Base-by-base conservation (phyloP, 1,140 invertebrate species). In the Lasaia peninsularis region DNA sequence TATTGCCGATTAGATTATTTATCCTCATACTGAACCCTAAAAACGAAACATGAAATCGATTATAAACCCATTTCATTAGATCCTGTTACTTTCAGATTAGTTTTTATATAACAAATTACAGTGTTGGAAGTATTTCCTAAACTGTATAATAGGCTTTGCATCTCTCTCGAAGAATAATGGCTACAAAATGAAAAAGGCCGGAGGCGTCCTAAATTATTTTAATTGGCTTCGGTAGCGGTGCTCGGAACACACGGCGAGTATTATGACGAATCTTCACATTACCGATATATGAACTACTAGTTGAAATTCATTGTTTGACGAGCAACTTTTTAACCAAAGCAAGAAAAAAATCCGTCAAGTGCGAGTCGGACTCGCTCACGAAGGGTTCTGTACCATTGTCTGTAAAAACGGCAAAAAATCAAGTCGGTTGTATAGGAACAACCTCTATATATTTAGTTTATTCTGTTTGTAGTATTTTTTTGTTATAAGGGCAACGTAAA, bases 191-290 rank as follows among this genome's bases (percentile, higher is more conserved):
- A 87, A 85, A 84, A 88, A 89, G 76, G 69, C 83, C 69, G 58
- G 71, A 67, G 79, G 85, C 85, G 75, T 84, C 77, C 86, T 83
- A 79, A 89, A 89, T 90, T 88, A 89, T 89, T 89, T 89, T 90
- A 89, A 90, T 89, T 90, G 87, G 82, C 79, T 88, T 84, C 87
- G 85, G 87, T 90, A 90, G 88, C 86, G 73, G 40, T 69, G 73
- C 62, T 62, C 37, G 10, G 7, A 44, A 68, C 32, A 35, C 54
- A 32, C 52, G 18, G 52, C 24, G 24, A 6, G 20, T 44, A 53
- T 34, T 64, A 60, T 67, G 65, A 67, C 62, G 56, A 59, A 61
- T 57, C 33, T 48, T 48, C 40, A 20, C 18, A 21, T 21, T 48
- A 48, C 40, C n/a, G 40, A 48, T 7, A n/a, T 48, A 48, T 11